These are phyloP conservation scores for Xestobium rufovillosum DNA, from an alignment of 2,888 invertebrate genomes.

Conservation along the genomic window DNA sequence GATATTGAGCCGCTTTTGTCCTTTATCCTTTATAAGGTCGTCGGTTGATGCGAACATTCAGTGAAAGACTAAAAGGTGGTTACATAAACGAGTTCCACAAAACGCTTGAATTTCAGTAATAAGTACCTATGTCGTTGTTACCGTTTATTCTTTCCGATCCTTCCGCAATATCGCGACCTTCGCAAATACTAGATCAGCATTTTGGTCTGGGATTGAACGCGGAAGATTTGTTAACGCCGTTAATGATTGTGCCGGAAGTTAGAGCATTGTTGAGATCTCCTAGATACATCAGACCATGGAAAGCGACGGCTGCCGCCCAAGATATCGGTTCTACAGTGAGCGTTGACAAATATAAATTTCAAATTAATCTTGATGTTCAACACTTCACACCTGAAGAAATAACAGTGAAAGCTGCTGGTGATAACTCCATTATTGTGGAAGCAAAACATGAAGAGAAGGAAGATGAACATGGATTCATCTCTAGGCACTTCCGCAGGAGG, in stretches of 20 bases:
- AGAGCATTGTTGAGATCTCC: constrained; percentile 19
- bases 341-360: constrained; percentile 58
- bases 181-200: constrained; percentile 40
- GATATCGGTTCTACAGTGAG: constrained; percentile 50
- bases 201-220: constrained; percentile 43
- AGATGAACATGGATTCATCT: constrained; percentile 66
- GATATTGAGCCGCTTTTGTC: too few species aligned
- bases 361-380: constrained; percentile 64
- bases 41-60: too few species aligned
- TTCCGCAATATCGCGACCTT: constrained; percentile 15
- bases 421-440: constrained; percentile 57
- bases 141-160: constrained; percentile 11
- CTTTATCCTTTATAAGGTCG: too few species aligned
- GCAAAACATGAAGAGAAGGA: constrained; percentile 70
- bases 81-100: too few species aligned
- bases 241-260: constrained; percentile 32
- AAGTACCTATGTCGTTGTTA: constrained; percentile 20
- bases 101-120: too few species aligned
- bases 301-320: constrained; percentile 50
- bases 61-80: too few species aligned
- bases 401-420: constrained; percentile 60
- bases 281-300: constrained; percentile 45
- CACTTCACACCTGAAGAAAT: constrained; percentile 71
- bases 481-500: constrained; percentile 65
- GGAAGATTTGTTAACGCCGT: constrained; percentile 40